phyloP scores from a whole-genome alignment of 2,113 vertebrate genomes.

The Murina feae region DNA sequence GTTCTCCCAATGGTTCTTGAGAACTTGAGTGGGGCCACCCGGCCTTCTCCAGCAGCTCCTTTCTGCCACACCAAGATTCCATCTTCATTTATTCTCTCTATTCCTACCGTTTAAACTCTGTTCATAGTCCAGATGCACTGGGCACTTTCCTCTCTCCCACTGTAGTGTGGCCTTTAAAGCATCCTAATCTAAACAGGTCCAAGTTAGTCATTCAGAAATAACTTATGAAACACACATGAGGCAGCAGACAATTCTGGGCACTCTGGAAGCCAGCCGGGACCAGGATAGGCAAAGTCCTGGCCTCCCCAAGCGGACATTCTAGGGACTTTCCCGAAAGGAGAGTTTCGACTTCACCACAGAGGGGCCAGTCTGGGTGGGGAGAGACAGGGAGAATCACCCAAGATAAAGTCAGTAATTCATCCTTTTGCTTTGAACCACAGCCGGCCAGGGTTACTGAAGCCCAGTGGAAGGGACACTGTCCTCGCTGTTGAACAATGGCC shows the following conservation, averaged over 20 bases:
- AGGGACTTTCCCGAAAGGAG: not conserved
- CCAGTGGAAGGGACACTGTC: accelerated
- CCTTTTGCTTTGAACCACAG: not conserved
- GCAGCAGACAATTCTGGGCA: not conserved
- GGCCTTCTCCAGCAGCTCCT: not conserved
- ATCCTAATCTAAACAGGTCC: not conserved
- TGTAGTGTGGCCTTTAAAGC: not conserved
- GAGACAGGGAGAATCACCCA: too few relatives aligned
- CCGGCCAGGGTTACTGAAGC: not conserved
- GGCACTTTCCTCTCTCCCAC: not conserved
- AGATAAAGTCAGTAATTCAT: not conserved
- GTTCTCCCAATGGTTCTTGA: accelerated
- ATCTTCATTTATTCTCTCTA: not conserved
- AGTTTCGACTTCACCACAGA: not conserved
- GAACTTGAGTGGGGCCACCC: too few relatives aligned
- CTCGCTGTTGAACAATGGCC: not conserved
- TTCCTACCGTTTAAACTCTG: not conserved
- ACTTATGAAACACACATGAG: not conserved
- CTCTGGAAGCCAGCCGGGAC: not conserved
- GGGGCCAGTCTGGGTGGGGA: too few relatives aligned
- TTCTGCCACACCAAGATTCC: not conserved
- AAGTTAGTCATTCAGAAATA: not conserved
- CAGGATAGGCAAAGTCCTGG: not conserved
- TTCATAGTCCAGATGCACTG: not conserved
- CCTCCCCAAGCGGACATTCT: too few relatives aligned